Percentiles rank a stretch among this genome's conserved stretches.
These are phyloP conservation scores for Gnathonemus longibarbis DNA, from an alignment of 2,113 vertebrate species.

Conservation along the genomic window DNA sequence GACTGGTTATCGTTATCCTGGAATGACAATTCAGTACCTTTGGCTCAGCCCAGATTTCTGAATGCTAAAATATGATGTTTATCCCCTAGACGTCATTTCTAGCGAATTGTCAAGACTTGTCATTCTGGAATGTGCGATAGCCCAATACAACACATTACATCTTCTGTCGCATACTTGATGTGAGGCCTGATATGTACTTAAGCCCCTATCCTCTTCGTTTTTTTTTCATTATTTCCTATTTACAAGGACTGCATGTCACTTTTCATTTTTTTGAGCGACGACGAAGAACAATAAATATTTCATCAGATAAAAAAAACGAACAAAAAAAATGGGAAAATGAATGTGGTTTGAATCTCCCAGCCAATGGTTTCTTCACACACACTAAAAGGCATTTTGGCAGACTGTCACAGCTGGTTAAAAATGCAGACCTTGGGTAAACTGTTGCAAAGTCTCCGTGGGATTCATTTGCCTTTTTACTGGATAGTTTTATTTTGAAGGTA, in stretches of 20 bases:
- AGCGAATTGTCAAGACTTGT: neutral
- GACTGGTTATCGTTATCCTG: neutral
- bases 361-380: neutral
- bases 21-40: neutral
- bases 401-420: conserved; percentile 20
- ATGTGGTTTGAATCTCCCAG: neutral
- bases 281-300: neutral
- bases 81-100: neutral
- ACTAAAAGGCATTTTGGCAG: conserved; percentile 17
- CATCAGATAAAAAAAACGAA: neutral
- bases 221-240: neutral
- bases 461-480: conserved; percentile 3
- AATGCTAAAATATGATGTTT: neutral
- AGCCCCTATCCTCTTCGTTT: neutral
- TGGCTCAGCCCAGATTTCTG: neutral
- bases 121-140: neutral
- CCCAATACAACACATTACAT: neutral
- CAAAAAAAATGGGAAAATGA: neutral
- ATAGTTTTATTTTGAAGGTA: neutral
- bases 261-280: neutral
- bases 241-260: neutral
- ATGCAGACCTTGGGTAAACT: neutral
- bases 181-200: neutral
- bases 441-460: neutral
- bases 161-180: neutral